phyloP scores from a whole-genome alignment of 2,888 invertebrate genomes.

The Drosophila vallismaia region DNA sequence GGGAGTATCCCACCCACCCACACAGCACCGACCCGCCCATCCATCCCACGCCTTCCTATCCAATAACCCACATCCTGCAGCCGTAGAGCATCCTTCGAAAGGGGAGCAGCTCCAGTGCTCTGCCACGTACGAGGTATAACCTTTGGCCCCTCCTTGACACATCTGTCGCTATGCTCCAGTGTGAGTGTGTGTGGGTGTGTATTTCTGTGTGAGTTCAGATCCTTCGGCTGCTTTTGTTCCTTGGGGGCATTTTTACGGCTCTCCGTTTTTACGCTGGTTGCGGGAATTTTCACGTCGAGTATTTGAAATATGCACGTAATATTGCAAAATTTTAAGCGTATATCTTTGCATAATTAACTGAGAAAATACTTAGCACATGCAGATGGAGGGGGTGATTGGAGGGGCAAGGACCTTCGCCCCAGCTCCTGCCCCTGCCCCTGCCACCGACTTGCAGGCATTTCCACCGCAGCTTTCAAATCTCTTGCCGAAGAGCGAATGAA shows the following conservation, averaged over 20 bases:
- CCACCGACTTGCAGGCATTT: constrained; percentile 66
- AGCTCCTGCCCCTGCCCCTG: neutral
- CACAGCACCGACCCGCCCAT: constrained; percentile 26
- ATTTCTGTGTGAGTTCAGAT: constrained; percentile 7
- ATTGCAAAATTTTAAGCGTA: constrained; percentile 79
- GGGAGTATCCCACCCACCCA: constrained; percentile 42
- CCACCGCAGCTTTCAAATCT: constrained; percentile 67
- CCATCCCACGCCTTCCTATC: constrained; percentile 39
- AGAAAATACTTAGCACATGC: constrained; percentile 70
- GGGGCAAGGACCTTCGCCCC: constrained; percentile 16
- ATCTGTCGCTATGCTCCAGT: constrained; percentile 11
- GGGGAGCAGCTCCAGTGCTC: constrained; percentile 16
- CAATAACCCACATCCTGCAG: constrained; percentile 11
- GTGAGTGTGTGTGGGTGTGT: constrained; percentile 3
- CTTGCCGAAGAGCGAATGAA: constrained; percentile 55
- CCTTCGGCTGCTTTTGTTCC: constrained; percentile 54
- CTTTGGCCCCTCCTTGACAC: constrained; percentile 35
- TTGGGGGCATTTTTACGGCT: constrained; percentile 74
- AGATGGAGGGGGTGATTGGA: neutral
- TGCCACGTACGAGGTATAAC: constrained; percentile 46
- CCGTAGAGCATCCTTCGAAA: neutral
- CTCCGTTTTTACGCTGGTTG: constrained; percentile 48
- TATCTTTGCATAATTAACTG: constrained; percentile 79
- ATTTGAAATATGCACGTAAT: constrained; percentile 80
- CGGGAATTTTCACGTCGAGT: constrained; percentile 58